Conservation (phyloP, 2,113 vertebrate genomes). For the Sula dactylatra region DNA sequence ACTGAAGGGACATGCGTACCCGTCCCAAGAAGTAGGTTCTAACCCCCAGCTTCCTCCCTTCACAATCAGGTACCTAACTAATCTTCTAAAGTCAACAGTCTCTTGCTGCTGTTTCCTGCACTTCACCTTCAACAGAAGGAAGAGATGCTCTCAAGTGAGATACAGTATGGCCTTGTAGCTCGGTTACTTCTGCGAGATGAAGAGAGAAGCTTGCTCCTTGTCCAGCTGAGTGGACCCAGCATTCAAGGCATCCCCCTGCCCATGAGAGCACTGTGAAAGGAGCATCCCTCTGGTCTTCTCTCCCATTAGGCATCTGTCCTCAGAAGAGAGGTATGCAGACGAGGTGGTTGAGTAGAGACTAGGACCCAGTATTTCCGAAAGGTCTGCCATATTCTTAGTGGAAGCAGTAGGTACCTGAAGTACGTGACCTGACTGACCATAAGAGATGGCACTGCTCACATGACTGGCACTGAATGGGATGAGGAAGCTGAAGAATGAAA, state of each 20-base stretch:
- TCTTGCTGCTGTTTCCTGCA: neutral
- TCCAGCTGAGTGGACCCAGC: neutral
- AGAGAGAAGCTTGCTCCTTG: neutral
- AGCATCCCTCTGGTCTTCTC: neutral
- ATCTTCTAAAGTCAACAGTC: neutral
- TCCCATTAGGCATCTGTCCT: neutral
- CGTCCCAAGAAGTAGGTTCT: neutral
- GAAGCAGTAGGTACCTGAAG: neutral
- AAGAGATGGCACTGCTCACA: neutral
- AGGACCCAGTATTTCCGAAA: neutral
- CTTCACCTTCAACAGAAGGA: neutral
- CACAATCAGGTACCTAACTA: neutral
- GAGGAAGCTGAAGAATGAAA: no score
- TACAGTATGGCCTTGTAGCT: neutral
- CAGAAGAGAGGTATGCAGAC: neutral
- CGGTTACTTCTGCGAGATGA: neutral
- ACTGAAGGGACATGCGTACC: neutral
- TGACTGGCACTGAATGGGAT: neutral
- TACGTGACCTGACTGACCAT: neutral
- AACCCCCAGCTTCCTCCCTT: neutral
- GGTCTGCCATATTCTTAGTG: neutral
- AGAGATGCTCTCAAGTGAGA: neutral
- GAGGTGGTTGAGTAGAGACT: rapidly evolving
- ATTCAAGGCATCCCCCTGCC: neutral
- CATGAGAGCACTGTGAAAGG: neutral